Base-by-base conservation (phyloP, 2,888 invertebrate species). In the Erebia aethiops region DNA sequence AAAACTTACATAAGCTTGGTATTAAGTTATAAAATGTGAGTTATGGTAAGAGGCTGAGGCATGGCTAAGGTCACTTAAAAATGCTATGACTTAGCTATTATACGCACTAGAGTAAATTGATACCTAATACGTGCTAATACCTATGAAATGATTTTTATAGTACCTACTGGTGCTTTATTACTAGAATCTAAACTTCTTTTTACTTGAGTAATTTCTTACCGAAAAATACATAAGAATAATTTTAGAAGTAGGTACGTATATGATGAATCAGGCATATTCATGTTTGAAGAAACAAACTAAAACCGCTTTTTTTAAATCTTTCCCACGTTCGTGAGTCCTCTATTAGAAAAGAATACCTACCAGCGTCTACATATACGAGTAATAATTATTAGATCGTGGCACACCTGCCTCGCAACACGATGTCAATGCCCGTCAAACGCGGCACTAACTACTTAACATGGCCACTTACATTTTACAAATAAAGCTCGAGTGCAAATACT, bases 381-480 rank as follows among this genome's bases (percentile, higher is more conserved):
- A 56, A 66, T 66, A 72, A 72, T 73, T 74, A 76, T 78, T 75
- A 76, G 75, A 75, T 72, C 77, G 80, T 79, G 70, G 81, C 83
- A 80, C 91, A 90, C 89, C 91, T 91, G 90, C 86, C 84, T 78
- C 79, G 82, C 81, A 77, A 76, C 79, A 79, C 76, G 87, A 88
- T 88, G 92, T 92, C 92, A 92, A 91, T 88, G 92, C 80, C 92
- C 92, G 91, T 92, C 90, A 90, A 89, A 87, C 86, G 86, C 82
- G 80, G 80, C 81, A 72, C 71, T 73, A 71, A 71, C 75, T 71
- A 74, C 75, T 74, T 76, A 74, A 77, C 76, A 74, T 74, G 70
- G 74, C 71, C 73, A 76, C 77, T 80, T 75, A 76, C 76, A 76
- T 73, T 75, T 75, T 73, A 77, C 78, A 77, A 79, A 80, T 79